phyloP scores from a whole-genome alignment of 2,797 vertebrate genomes.

The Eulemur coronatus region DNA sequence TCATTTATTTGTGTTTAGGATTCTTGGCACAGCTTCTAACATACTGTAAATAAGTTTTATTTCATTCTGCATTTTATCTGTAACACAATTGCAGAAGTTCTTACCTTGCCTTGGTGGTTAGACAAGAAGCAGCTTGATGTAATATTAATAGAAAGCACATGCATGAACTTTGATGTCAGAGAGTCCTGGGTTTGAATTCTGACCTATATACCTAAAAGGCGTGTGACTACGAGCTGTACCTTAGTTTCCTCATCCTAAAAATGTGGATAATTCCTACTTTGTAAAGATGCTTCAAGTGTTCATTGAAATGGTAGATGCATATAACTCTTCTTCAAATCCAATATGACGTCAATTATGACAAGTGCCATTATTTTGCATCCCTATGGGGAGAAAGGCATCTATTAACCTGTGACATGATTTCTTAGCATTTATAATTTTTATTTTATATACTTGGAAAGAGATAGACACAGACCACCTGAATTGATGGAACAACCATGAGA shows the following conservation, averaged over 20 bases:
- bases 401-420: not conserved
- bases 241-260: not conserved
- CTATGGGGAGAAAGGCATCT: not conserved
- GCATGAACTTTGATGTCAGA: not conserved
- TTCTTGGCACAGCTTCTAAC: not conserved
- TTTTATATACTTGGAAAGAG: not conserved
- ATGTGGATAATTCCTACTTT: not conserved
- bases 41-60: not conserved
- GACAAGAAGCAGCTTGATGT: not conserved
- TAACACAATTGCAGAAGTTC: not conserved
- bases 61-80: not conserved
- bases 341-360: not conserved
- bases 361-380: not conserved
- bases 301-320: not conserved
- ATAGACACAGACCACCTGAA: not conserved
- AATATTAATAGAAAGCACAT: not conserved
- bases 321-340: not conserved
- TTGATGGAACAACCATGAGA: not conserved
- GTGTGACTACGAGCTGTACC: fast-evolving
- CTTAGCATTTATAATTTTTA: not conserved
- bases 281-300: not conserved
- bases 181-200: not conserved
- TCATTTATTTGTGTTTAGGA: not conserved
- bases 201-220: not conserved
- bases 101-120: not conserved